Conservation (phyloP, 37 sponge, comb jelly and placozoan genomes). For the Aphrocallistes beatrix region DNA sequence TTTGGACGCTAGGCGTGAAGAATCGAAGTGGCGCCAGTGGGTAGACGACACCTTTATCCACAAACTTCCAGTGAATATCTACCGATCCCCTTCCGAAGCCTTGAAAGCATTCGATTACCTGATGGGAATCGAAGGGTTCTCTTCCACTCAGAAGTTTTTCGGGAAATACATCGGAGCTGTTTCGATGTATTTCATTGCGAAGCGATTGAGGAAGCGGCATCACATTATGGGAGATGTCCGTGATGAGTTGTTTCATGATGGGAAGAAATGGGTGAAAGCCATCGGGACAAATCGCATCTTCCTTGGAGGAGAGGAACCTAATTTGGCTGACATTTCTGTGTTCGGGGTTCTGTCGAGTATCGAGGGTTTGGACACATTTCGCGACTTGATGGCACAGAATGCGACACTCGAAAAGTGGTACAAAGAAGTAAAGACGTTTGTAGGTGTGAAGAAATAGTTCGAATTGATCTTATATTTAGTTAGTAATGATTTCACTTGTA, state of each 20-base stretch:
- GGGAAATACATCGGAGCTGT: conserved; percentile 70
- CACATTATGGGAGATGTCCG: conserved; percentile 58
- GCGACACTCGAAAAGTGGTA: conserved; percentile 55
- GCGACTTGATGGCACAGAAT: conserved; percentile 49
- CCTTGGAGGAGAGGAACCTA: conserved; percentile 76
- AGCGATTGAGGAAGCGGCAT: conserved; percentile 58
- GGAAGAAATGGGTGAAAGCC: conserved; percentile 54
- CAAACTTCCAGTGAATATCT: conserved; percentile 73
- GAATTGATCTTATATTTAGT: background rate
- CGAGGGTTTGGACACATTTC: conserved; percentile 67
- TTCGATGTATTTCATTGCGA: conserved; percentile 66
- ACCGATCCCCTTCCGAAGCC: conserved; percentile 60
- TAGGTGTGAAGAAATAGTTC: background rate
- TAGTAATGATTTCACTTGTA: background rate
- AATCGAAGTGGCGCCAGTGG: conserved; percentile 87
- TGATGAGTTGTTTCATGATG: conserved; percentile 42
- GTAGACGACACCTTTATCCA: conserved; percentile 76
- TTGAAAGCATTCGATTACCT: conserved; percentile 55
- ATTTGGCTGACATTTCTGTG: conserved; percentile 85
- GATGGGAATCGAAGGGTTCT: conserved; percentile 57
- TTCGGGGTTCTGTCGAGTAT: conserved; percentile 68
- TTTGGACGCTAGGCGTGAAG: conserved; percentile 51
- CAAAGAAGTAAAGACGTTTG: conserved; percentile 22
- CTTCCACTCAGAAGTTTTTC: conserved; percentile 35
- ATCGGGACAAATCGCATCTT: conserved; percentile 46